These are phyloP conservation scores for Brachionus koreanus DNA, from an alignment of 1,140 invertebrate species.

Conservation along the genomic window DNA sequence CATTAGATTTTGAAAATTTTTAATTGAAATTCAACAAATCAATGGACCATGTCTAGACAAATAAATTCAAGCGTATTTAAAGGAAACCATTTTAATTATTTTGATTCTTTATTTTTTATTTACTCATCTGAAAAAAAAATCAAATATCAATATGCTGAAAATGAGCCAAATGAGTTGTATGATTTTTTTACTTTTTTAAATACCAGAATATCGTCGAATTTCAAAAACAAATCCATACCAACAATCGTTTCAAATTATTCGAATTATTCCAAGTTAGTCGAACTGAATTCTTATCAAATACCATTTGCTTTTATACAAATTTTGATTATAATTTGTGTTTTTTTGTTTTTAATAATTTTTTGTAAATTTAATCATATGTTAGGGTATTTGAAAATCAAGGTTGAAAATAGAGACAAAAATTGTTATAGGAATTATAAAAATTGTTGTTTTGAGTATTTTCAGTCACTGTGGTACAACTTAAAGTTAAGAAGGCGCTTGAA, in stretches of 20 bases:
- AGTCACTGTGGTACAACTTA: not conserved
- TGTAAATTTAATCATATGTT: slow-evolving; percentile 13
- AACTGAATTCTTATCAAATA: not conserved
- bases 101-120: not conserved
- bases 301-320: slow-evolving; percentile 11
- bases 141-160: not conserved
- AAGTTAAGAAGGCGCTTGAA: not conserved
- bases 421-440: not conserved
- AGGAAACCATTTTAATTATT: not conserved
- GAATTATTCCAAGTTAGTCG: not conserved
- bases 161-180: not conserved
- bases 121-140: not conserved
- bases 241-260: not conserved
- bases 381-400: not conserved
- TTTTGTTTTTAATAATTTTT: not conserved
- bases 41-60: not conserved
- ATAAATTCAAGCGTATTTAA: not conserved
- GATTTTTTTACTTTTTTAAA: slow-evolving; percentile 13
- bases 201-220: not conserved
- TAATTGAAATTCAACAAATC: too few relatives aligned
- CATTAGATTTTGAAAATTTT: too few relatives aligned
- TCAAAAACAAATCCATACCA: not conserved
- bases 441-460: not conserved
- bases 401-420: not conserved
- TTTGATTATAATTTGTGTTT: not conserved